A percentile compares a stretch with the other conserved stretches of the same genome.
Conservation (phyloP, 2,797 vertebrate species). For the Linurgus olivaceus region DNA sequence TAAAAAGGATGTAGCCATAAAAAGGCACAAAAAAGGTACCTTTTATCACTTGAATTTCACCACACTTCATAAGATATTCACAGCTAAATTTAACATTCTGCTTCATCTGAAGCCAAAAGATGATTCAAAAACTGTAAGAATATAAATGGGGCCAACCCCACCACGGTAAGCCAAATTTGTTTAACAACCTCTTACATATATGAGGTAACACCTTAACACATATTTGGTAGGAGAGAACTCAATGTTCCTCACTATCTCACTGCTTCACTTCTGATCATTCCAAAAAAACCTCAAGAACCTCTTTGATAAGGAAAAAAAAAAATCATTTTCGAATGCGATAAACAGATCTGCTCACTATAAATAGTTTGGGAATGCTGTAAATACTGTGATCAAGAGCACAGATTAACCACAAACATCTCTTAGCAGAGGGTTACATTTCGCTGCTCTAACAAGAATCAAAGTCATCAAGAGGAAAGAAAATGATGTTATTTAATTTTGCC, state of each 20-base stretch:
- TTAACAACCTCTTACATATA: background rate
- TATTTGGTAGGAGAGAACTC: background rate
- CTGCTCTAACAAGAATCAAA: background rate
- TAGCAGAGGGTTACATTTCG: background rate
- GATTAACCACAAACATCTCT: background rate
- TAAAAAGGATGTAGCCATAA: background rate
- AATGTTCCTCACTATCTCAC: background rate
- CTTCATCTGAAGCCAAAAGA: background rate
- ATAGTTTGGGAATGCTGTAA: background rate
- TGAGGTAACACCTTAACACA: background rate
- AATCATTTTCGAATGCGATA: background rate
- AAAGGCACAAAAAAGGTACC: background rate
- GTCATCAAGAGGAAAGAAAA: background rate
- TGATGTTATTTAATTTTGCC: background rate
- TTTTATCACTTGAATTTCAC: background rate
- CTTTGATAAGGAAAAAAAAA: background rate
- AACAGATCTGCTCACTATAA: background rate
- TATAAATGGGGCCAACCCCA: background rate
- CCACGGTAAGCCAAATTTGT: background rate
- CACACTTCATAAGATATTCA: background rate
- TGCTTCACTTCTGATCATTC: background rate
- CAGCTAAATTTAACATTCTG: background rate
- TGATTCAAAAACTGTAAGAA: background rate
- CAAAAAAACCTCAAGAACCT: background rate
- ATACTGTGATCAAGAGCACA: background rate